Evolutionary conservation across 2,113 vertebrate genomes (phyloP), one percentile per base, ranked within the genome.

Genomic region (Pluvianellus socialis): DNA sequence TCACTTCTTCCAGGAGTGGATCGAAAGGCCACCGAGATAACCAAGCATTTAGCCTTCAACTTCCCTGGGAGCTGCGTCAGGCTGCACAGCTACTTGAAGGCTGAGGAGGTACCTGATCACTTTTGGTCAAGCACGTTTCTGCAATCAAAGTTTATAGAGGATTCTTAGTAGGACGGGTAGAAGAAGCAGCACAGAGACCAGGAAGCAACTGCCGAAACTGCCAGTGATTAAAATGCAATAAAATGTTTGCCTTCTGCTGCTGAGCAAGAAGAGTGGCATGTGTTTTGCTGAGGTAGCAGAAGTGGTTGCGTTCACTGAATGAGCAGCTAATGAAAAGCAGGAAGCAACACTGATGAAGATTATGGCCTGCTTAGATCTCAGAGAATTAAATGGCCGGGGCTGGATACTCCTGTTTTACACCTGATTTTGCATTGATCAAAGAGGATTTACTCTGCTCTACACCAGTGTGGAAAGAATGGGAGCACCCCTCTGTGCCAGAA

Each of bases 301-400:
- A 97, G 80, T 79, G 68, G 68, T 93, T 96, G 75, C 85, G 82
- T 42, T 96, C 70, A 4, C 91, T 97, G 97, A 97, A 96, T 97
- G 91, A 97, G 91, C 92, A 97, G 91, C 94, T 97, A 97, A 97
- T 96, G 95, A 97, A 95, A 96, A 96, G 91, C 82, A 93, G 97
- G 94, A 96, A 97, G 92, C 86, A 96, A 94, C 0, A 22, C 93
- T 96, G 96, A 95, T 96, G 90, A 94, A 97, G 95, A 96, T 96
- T 82, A 94, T 0, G 0, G 86, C 52, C 88, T 91, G 94, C 79
- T 94, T 88, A 85, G 90, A 71, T 89, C 93, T 95, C 4, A 0
- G 67, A 83, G 91, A 95, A 91, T 86, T 52, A 85, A 97, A 90
- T 92, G 81, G 81, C 76, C 71, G 13, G 17, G 79, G 85, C 95